Evolutionary conservation across 2,797 vertebrate species (phyloP), one percentile per base, ranked within the genome.

Genomic region (Myoxocephalus aenaeus): DNA sequence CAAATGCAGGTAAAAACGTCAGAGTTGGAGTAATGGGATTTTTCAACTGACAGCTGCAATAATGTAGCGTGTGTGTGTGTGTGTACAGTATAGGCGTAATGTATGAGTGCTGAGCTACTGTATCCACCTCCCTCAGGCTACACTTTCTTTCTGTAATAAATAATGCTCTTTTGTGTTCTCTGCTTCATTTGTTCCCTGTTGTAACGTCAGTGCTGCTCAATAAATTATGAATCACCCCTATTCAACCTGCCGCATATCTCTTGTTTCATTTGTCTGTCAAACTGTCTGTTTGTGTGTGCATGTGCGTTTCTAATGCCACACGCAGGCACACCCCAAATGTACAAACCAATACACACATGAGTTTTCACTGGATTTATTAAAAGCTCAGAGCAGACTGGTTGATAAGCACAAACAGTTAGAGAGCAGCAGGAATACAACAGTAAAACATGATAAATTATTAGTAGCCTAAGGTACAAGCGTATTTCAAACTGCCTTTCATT

Each of bases 101-200:
- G 75, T 88, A 46, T 17, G 61, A 73, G 70, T 83, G 85, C 75
- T 75, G 81, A 80, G 86, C 64, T 82, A 84, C 69, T 89, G 86
- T 86, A 89, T 81, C 77, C 75, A 34, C 40, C 79, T 56, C 63
- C 89, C 76, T 38, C 78, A 61, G 87, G 90, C 84, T 80, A 68
- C 69, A 75, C 90, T 90, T 90, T 92, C 90, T 78, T 51, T 82
- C 74, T 83, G 81, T 89, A 92, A 92, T 94, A 90, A 94, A 93
- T 92, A 93, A 94, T 93, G 90, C 91, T 90, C 90, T 93, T 92
- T 92, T 87, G 88, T 90, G 81, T 89, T 90, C 83, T 71, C 67
- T 69, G 87, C 82, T 91, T 91, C 86, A 90, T 91, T 92, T 92
- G 86, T 90, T 93, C 86, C 83, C 87, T 81, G 85, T 92, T 89